phyloP scores from a whole-genome alignment of 2,888 invertebrate genomes.

The Phanerotoma sp. region DNA sequence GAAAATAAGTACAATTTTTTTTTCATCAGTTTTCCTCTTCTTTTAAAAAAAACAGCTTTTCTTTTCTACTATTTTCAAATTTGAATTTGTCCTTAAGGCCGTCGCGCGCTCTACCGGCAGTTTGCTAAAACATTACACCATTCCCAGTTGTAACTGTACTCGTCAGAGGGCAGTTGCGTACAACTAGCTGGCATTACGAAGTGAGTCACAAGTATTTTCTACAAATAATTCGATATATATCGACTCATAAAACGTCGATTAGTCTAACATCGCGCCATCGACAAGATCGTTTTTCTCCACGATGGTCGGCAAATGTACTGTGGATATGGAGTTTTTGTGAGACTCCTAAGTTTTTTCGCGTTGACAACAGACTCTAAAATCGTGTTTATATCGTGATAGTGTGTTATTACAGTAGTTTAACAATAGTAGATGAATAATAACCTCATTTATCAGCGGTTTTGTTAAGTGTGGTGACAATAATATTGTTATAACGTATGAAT shows the following conservation, averaged over 20 bases:
- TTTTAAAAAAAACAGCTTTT: too few relatives aligned
- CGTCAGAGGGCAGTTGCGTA: conserved; percentile 4
- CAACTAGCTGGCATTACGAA: conserved; percentile 1
- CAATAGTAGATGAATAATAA: neutral
- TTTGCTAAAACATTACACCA: too few relatives aligned
- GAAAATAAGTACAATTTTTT: too few relatives aligned
- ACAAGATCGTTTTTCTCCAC: conserved; percentile 37
- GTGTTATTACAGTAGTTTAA: neutral
- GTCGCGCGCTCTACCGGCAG: too few relatives aligned
- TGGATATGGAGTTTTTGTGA: conserved; percentile 43
- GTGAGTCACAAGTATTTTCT: neutral
- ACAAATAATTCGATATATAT: conserved; percentile 4
- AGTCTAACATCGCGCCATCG: neutral
- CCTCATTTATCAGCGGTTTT: neutral
- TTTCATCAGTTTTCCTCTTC: too few relatives aligned
- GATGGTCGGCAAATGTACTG: conserved; percentile 52
- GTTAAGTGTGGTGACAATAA: conserved; percentile 1
- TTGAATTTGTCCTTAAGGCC: too few relatives aligned
- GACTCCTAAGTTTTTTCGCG: conserved; percentile 37
- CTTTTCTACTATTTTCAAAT: too few relatives aligned
- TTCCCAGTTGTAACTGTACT: too few relatives aligned
- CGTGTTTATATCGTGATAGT: neutral
- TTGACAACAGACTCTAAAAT: conserved; percentile 31
- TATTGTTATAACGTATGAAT: neutral
- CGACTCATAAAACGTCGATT: neutral